Evolutionary conservation across 2,797 vertebrate species (phyloP).

Genomic region (Cryptoblepharus egeriae): DNA sequence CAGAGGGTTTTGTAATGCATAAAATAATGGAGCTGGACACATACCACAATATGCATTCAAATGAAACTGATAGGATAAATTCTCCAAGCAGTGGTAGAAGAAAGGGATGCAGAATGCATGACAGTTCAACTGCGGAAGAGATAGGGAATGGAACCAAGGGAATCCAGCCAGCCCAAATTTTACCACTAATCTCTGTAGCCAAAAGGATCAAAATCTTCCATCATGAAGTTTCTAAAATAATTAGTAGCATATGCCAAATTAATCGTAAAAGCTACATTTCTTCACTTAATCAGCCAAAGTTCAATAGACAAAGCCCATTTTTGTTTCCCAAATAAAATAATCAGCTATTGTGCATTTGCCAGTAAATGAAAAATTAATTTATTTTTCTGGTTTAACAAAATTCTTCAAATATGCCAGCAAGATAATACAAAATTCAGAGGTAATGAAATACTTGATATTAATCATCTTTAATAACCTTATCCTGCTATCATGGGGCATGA

Average conservation of each 20-base stretch:
- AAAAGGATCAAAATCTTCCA: background rate
- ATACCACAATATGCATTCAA: too few relatives aligned
- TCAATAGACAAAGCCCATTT: background rate
- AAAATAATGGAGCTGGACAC: too few relatives aligned
- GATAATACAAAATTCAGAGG: background rate
- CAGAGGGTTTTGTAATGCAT: too few relatives aligned
- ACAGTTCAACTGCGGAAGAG: too few relatives aligned
- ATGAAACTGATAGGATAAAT: too few relatives aligned
- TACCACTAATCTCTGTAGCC: too few relatives aligned
- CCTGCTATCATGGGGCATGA: background rate
- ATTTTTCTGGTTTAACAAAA: background rate
- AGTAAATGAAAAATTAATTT: constrained; percentile 13
- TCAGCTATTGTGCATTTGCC: background rate
- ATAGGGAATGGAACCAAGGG: too few relatives aligned
- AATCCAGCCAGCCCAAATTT: too few relatives aligned
- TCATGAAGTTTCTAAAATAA: background rate
- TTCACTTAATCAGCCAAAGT: background rate
- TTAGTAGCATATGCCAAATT: background rate
- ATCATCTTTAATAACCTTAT: background rate
- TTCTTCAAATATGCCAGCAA: background rate
- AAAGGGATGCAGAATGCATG: too few relatives aligned
- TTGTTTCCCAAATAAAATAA: background rate
- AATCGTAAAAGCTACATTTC: background rate
- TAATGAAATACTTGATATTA: background rate
- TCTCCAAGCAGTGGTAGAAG: too few relatives aligned